Percentiles rank a stretch among this genome's conserved stretches.
Evolutionary conservation across 2,113 vertebrate genomes (phyloP).

Genomic region (Ia io): DNA sequence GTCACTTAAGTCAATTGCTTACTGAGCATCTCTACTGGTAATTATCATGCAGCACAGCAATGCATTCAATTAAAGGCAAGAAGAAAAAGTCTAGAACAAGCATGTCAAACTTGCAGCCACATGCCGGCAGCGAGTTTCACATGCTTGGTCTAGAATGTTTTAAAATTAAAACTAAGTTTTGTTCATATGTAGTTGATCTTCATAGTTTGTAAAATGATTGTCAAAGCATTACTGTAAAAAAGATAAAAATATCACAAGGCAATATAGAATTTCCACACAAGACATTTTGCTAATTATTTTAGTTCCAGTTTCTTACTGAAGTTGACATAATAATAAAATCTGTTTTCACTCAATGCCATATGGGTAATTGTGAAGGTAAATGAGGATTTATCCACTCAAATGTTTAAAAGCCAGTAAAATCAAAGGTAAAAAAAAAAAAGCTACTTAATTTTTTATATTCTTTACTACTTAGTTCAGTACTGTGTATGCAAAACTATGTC

Average conservation of each 20-base stretch:
- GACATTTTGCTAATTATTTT: background rate
- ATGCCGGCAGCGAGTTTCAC: too few relatives aligned
- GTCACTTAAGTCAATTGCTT: background rate
- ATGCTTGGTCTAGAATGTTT: background rate
- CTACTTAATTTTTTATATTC: background rate
- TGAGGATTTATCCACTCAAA: background rate
- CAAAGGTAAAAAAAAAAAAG: background rate
- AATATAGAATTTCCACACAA: background rate
- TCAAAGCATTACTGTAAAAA: background rate
- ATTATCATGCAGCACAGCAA: background rate
- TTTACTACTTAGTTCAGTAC: background rate
- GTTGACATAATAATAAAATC: background rate
- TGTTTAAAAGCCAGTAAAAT: conserved; percentile 16
- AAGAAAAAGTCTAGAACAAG: background rate
- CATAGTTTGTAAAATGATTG: background rate
- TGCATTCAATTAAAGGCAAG: background rate
- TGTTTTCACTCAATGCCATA: background rate
- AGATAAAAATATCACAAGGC: background rate
- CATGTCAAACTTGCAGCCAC: too few relatives aligned
- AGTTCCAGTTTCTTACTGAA: background rate
- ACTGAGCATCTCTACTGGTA: background rate
- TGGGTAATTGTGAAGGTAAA: background rate
- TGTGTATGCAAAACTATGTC: background rate
- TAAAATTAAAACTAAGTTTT: background rate
- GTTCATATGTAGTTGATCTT: background rate